Percentiles rank a stretch among this genome's conserved stretches.
Conservation (phyloP, 2,113 vertebrate genomes). For the Chaetodon trifascialis region DNA sequence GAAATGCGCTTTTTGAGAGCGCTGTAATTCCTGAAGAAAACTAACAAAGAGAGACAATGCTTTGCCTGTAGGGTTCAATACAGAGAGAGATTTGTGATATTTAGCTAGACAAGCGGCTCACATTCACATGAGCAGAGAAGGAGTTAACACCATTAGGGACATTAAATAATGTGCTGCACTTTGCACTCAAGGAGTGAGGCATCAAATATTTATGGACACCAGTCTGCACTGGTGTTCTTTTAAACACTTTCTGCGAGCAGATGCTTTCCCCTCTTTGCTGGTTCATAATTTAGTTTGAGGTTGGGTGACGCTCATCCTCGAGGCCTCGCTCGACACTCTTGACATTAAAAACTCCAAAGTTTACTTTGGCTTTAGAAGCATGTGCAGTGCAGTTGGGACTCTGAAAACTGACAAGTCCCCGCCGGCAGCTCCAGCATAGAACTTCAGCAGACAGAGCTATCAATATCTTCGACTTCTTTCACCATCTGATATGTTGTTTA, state of each 20-base stretch:
- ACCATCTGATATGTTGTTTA: conserved; percentile 81
- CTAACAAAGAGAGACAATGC: conserved; percentile 30
- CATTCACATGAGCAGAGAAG: conserved; percentile 47
- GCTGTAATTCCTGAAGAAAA: conserved; percentile 11
- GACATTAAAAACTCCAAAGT: conserved; percentile 48
- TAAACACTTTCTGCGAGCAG: conserved; percentile 65
- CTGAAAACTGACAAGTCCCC: conserved; percentile 19
- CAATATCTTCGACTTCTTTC: conserved; percentile 77
- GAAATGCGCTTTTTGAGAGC: conserved; percentile 38
- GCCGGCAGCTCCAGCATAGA: conserved; percentile 36
- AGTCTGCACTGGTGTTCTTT: conserved; percentile 65
- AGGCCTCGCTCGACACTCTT: conserved; percentile 42
- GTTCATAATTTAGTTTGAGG: conserved; percentile 69
- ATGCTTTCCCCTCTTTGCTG: conserved; percentile 49
- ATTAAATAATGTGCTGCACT: conserved; percentile 70
- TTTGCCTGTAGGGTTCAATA: conserved; percentile 4
- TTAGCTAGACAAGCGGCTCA: conserved; percentile 24
- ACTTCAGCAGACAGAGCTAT: conserved; percentile 69
- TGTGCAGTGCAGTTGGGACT: conserved; percentile 16
- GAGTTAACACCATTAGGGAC: conserved; percentile 59
- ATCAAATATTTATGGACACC: conserved; percentile 80
- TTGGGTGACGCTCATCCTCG: conserved; percentile 24
- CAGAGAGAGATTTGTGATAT: conserved; percentile 27
- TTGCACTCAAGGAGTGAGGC: conserved; percentile 61
- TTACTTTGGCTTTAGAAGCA: conserved; percentile 52